phyloP scores from a whole-genome alignment of 2,113 vertebrate genomes.

The Dascyllus trimaculatus region DNA sequence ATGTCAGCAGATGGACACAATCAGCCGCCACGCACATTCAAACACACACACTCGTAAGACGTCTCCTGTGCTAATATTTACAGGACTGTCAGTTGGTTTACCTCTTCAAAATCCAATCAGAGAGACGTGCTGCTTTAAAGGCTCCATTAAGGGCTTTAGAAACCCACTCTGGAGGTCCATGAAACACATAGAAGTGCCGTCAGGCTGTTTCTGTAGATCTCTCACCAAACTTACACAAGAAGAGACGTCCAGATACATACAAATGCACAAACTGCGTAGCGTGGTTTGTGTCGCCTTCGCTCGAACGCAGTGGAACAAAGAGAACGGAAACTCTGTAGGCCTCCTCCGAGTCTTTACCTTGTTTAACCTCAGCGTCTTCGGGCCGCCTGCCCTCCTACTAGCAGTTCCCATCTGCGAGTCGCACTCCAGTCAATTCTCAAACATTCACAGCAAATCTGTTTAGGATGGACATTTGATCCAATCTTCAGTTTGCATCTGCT shows the following conservation, averaged over 20 bases:
- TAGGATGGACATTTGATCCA: slow-evolving; percentile 76
- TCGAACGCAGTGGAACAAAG: neutral
- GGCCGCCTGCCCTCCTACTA: slow-evolving; percentile 2
- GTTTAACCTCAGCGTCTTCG: slow-evolving; percentile 30
- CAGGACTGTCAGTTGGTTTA: slow-evolving; percentile 62
- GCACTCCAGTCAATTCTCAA: slow-evolving; percentile 61
- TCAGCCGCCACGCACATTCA: slow-evolving; percentile 37
- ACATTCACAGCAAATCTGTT: slow-evolving; percentile 72
- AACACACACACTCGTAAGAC: slow-evolving; percentile 30
- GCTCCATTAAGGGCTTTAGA: slow-evolving; percentile 72
- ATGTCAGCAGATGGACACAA: slow-evolving; percentile 41
- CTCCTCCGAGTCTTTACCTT: slow-evolving; percentile 15
- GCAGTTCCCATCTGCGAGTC: slow-evolving; percentile 34
- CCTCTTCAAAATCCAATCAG: slow-evolving; percentile 46
- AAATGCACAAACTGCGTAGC: neutral
- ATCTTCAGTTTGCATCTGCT: slow-evolving; percentile 74
- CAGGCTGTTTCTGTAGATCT: slow-evolving; percentile 15
- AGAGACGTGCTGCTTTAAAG: slow-evolving; percentile 57
- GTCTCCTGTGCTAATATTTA: slow-evolving; percentile 73
- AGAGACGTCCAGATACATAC: neutral
- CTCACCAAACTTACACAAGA: neutral
- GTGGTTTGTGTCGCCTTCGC: neutral
- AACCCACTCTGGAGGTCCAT: slow-evolving; percentile 34
- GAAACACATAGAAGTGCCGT: slow-evolving; percentile 37
- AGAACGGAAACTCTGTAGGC: neutral